phyloP scores from a whole-genome alignment of 1,140 invertebrate genomes.

The Harlomillsia oculata region DNA sequence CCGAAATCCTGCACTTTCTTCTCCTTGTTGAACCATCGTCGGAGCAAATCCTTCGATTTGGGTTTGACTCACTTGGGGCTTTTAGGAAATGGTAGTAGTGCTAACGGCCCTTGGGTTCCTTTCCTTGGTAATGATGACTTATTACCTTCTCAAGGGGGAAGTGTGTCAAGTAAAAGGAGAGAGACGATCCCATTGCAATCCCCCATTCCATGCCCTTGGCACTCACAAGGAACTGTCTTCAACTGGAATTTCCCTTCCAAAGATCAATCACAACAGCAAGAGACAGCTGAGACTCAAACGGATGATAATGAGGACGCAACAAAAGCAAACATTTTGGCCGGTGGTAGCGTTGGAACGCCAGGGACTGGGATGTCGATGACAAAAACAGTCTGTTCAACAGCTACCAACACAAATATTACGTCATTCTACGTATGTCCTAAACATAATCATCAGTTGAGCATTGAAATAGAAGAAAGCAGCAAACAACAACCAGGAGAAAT shows the following conservation, averaged over 20 bases:
- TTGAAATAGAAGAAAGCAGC: background rate
- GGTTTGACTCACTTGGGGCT: too few species aligned
- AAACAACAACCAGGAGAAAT: too few species aligned
- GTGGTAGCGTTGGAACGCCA: background rate
- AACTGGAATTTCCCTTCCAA: background rate
- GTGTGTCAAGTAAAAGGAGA: background rate
- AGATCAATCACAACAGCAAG: background rate
- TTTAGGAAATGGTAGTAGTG: too few species aligned
- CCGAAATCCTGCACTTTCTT: too few species aligned
- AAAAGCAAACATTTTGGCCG: background rate
- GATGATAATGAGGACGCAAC: background rate
- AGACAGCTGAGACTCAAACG: slow-evolving; percentile 5
- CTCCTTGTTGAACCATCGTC: too few species aligned
- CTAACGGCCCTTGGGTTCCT: too few species aligned
- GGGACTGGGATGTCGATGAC: too few species aligned
- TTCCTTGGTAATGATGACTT: too few species aligned
- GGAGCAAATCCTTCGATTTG: too few species aligned
- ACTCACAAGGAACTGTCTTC: background rate
- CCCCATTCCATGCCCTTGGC: slow-evolving; percentile 1
- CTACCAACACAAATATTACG: background rate
- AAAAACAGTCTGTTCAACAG: too few species aligned
- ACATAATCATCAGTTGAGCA: background rate
- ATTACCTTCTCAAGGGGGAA: too few species aligned
- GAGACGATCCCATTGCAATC: slow-evolving; percentile 1
- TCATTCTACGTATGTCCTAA: slow-evolving; percentile 3